Base-by-base conservation (phyloP, 2,797 vertebrate species). In the Otus scops region DNA sequence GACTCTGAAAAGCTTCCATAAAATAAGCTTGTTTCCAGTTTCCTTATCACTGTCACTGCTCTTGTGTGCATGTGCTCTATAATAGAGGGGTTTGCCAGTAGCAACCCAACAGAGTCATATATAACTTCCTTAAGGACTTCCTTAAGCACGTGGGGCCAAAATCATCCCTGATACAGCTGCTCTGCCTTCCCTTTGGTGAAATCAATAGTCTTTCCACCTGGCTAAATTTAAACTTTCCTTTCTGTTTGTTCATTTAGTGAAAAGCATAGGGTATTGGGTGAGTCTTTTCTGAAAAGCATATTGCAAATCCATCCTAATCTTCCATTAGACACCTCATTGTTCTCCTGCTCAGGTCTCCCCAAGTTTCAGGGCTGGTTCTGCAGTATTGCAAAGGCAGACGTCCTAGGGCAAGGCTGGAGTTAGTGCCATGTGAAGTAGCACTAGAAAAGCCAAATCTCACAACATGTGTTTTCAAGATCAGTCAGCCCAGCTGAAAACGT, bases 11-110 rank as follows among this genome's bases (percentile, higher is more conserved):
- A 64, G 71, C 93, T 85, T 23, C 73, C 90, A 41, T 77, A 86
- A 91, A 95, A 96, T 83, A 16, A 30, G 59, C 88, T 86, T 95
- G 63, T 94, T 95, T 91, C 79, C 95, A 61, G n/a, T 84, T 97
- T 93, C 86, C 95, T 84, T 87, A 63, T 89, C 39, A 23, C 65
- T 34, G 81, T 79, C 21, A 15, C 88, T 85, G 30, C 77, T 74
- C n/a, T 30, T 27, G 10, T 48, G 19, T 65, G 57, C 0, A 0
- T 47, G 17, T 21, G 50, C n/a, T 21, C 8, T 67, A 57, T 18
- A 79, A 82, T 17, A 65, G 90, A 70, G 32, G 50, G 10, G 7
- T 57, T 76, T 78, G 68, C 86, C 56, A 91, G 89, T 30, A 93
- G 60, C 79, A 54, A 71, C 36, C 47, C 57, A 69, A 65, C 17